Base-by-base conservation (phyloP, 2,888 invertebrate genomes). In the Cryptops parisi region DNA sequence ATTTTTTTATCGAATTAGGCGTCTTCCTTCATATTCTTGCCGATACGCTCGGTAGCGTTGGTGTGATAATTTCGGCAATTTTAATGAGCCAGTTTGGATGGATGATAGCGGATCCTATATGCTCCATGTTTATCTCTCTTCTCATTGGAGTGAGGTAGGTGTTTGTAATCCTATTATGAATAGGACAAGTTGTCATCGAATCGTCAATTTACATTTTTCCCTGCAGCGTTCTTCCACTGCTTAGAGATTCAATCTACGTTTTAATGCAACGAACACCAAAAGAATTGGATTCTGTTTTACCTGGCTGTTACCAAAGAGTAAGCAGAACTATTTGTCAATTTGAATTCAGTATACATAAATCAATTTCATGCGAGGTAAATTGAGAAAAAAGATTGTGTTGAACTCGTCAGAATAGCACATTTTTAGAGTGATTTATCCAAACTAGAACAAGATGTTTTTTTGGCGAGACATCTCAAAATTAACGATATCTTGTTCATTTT, bases 21-120 rank as follows among this genome's bases (percentile, higher is more conserved):
- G 96, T 97, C 1, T 96, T 93, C 70, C 75, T 97, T 3, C 96
- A 97, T 69, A 94, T 97, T 57, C 68, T 97, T 48, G 96, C 96
- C 0, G 96, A 97, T 66, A 96, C 96, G 0, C 72, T 97, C 9
- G 96, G 96, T 1, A 93, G 93, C 54, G 93, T 96, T 6, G 96
- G 96, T 9, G 96, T 97, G 0, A 97, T 97, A 26, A 79, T 97
- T 62, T 94, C 94, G 1, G 89, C 94, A 0, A 77, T 88, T 45
- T 72, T 97, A 5, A 96, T 97, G 85, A 82, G 86, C 65, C 78
- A 80, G 72, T 97, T 96, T 70, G 94, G 94, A 44, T 96, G 94
- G 94, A 91, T 94, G 89, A 84, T 93, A 63, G 96, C 96, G 4
- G 96, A 97, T 72, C 96, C 96, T 0, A 88, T 97, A 61, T 96